These are phyloP conservation scores for Hydrophis major DNA, from an alignment of 2,797 vertebrate species.

Conservation along the genomic window DNA sequence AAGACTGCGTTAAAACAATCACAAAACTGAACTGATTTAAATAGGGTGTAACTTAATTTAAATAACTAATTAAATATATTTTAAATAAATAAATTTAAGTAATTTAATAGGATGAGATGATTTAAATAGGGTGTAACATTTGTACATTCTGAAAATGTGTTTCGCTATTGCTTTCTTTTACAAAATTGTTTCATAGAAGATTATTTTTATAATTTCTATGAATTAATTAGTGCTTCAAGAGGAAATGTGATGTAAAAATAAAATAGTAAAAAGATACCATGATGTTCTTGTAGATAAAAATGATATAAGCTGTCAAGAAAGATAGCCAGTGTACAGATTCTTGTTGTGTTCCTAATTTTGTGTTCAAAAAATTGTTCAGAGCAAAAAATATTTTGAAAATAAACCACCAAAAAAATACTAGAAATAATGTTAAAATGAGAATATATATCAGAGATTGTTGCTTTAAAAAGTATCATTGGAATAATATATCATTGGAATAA, in stretches of 20 bases:
- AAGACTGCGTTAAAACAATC: not conserved
- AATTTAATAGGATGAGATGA: not conserved
- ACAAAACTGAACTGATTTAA: not conserved
- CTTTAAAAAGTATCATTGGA: not conserved
- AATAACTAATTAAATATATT: not conserved
- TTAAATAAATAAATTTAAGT: not conserved
- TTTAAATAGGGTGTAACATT: not conserved
- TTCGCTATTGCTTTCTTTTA: not conserved
- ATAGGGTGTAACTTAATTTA: not conserved
- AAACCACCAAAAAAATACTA: not conserved
- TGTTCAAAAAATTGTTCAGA: not conserved
- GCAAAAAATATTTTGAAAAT: not conserved
- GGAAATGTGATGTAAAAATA: not conserved
- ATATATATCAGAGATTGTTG: not conserved
- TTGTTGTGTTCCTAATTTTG: not conserved
- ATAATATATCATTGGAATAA: not conserved
- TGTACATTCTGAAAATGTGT: not conserved
- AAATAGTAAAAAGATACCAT: not conserved
- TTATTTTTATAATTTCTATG: not conserved
- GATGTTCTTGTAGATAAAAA: not conserved
- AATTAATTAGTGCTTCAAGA: not conserved
- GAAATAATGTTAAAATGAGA: not conserved
- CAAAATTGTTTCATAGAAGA: not conserved
- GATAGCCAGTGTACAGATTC: not conserved
- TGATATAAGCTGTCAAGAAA: not conserved